Percentiles rank a stretch among this genome's conserved stretches.
phyloP scores from a whole-genome alignment of 1,140 invertebrate genomes.

The Pseudachorutes palmiensis region DNA sequence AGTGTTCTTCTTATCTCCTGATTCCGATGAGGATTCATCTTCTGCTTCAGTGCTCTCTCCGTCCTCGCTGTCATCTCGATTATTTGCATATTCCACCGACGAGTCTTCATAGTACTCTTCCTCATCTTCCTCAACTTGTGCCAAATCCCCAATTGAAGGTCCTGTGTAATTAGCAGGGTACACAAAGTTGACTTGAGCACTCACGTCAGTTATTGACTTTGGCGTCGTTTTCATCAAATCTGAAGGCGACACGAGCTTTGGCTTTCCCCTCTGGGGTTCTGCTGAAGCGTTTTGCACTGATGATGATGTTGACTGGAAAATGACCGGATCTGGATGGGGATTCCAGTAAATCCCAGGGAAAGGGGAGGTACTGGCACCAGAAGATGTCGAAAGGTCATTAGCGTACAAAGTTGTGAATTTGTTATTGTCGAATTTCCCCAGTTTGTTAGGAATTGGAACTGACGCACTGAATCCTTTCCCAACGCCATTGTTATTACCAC shows the following conservation, averaged over 20 bases:
- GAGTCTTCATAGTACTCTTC: background rate
- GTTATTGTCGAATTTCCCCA: background rate
- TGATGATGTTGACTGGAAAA: background rate
- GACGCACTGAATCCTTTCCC: background rate
- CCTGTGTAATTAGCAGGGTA: background rate
- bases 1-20: slow-evolving; percentile 9
- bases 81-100: background rate
- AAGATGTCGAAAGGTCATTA: no score
- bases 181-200: background rate
- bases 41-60: background rate
- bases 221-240: background rate
- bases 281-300: background rate
- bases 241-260: background rate
- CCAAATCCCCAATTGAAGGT: background rate
- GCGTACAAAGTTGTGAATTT: background rate
- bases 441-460: background rate
- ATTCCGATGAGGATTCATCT: background rate
- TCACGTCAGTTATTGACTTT: background rate
- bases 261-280: background rate
- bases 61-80: background rate
- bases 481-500: background rate
- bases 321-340: background rate
- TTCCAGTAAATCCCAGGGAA: background rate
- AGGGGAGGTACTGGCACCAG: no score
- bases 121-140: background rate